Evolutionary conservation across 2,888 invertebrate genomes (phyloP).

Genomic region (Agonum fuliginosum): DNA sequence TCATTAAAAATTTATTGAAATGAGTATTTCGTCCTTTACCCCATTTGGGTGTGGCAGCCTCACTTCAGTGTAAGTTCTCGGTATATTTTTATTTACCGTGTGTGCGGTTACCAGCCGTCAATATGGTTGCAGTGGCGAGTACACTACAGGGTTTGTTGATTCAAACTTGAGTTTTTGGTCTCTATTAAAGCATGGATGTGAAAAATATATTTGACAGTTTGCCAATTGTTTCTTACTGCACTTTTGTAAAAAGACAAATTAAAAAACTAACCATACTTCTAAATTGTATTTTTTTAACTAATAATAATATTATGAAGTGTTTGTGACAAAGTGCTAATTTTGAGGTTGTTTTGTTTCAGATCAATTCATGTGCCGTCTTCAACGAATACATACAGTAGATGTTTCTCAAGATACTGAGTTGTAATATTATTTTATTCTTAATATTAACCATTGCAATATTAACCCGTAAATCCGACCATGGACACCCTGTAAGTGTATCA

Average conservation of each 20-base stretch:
- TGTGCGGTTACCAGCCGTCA: no score
- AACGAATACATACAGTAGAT: conserved; percentile 63
- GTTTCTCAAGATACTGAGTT: conserved; percentile 69
- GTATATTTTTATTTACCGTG: no score
- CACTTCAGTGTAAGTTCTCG: no score
- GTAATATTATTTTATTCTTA: conserved; percentile 41
- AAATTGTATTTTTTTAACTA: conserved; percentile 27
- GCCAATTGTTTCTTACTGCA: conserved; percentile 25
- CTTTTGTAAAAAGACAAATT: conserved; percentile 39
- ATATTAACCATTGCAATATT: conserved; percentile 47
- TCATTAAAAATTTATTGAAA: no score
- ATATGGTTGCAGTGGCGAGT: no score
- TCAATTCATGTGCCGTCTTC: conserved; percentile 53
- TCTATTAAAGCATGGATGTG: no score
- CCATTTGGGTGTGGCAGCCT: no score
- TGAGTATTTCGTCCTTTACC: no score
- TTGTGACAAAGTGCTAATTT: conserved; percentile 9
- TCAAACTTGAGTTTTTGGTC: no score
- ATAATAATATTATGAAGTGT: not conserved
- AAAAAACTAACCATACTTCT: conserved; percentile 24
- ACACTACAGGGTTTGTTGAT: no score
- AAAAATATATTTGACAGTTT: no score
- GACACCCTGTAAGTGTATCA: conserved; percentile 36
- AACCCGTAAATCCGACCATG: conserved; percentile 3
- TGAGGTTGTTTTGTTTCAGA: conserved; percentile 43